Conservation (phyloP, 2,797 vertebrate genomes). For the Periophthalmus magnuspinnatus region DNA sequence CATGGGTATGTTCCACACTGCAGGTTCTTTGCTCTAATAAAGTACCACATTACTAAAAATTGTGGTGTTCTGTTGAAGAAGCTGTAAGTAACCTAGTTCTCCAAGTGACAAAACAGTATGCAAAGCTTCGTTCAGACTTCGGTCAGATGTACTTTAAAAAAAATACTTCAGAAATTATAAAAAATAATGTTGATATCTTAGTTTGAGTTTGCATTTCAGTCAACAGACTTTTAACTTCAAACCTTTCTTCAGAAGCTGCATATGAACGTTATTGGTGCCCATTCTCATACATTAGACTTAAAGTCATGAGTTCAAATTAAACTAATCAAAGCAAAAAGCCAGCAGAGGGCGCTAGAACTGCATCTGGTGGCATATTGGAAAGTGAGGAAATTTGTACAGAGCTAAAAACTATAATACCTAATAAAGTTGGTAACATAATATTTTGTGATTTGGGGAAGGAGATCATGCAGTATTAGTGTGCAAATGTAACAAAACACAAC, state of each 20-base stretch:
- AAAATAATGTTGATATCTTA: background rate
- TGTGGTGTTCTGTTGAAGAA: background rate
- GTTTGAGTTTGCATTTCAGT: background rate
- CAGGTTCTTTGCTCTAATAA: slow-evolving; percentile 22
- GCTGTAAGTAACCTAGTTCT: background rate
- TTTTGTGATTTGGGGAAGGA: background rate
- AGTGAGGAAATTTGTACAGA: no score
- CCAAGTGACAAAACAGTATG: background rate
- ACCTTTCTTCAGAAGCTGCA: no score
- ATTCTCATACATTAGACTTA: no score
- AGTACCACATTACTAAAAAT: slow-evolving; percentile 33
- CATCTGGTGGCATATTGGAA: no score
- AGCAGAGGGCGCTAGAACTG: no score
- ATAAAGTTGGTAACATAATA: no score
- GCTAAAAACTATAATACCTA: no score
- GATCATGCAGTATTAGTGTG: background rate
- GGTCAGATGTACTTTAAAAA: background rate
- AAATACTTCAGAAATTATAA: background rate
- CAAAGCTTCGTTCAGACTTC: background rate
- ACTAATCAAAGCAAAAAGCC: no score
- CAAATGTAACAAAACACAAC: background rate
- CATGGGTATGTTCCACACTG: slow-evolving; percentile 29
- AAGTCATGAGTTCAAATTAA: no score
- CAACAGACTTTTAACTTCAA: no score
- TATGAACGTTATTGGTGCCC: no score